Evolutionary conservation across 2,113 vertebrate species (phyloP).

Genomic region (Misgurnus mizolepis): DNA sequence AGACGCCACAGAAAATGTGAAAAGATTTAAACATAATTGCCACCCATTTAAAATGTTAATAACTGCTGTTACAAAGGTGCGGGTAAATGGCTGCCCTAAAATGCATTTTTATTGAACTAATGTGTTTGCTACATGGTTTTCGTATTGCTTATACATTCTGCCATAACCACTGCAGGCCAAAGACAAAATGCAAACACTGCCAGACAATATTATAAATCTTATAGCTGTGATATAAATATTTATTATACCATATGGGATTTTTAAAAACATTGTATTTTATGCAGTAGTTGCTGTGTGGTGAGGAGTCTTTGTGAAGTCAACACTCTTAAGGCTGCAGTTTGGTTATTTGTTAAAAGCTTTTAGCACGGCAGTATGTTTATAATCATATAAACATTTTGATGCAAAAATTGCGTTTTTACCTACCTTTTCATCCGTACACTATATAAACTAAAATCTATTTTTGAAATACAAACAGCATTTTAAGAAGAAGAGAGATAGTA

Average conservation of each 20-base stretch:
- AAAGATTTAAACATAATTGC: slow-evolving; percentile 3
- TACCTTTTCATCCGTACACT: not conserved
- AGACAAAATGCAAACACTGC: slow-evolving; percentile 33
- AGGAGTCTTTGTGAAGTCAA: not conserved
- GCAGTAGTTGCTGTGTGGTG: slow-evolving; percentile 6
- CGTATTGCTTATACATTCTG: not conserved
- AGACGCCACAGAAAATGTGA: not conserved
- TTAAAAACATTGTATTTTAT: not conserved
- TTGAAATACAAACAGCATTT: not conserved
- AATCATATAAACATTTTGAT: slow-evolving; percentile 11
- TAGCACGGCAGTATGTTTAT: not conserved
- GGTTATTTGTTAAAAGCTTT: not conserved
- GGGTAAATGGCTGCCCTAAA: not conserved
- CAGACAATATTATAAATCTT: slow-evolving; percentile 8
- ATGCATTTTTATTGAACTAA: slow-evolving; percentile 4
- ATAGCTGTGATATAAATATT: slow-evolving; percentile 17
- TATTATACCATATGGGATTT: slow-evolving; percentile 3
- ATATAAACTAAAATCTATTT: not conserved
- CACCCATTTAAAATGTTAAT: not conserved
- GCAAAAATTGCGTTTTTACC: not conserved
- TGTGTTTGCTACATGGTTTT: slow-evolving; percentile 16
- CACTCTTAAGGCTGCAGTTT: not conserved
- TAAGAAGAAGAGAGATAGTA: slow-evolving; percentile 12
- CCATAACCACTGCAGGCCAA: slow-evolving; percentile 27
- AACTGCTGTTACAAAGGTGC: not conserved